phyloP scores from a whole-genome alignment of 2,888 invertebrate genomes.

The Galeopsomyia nigrocyanea region DNA sequence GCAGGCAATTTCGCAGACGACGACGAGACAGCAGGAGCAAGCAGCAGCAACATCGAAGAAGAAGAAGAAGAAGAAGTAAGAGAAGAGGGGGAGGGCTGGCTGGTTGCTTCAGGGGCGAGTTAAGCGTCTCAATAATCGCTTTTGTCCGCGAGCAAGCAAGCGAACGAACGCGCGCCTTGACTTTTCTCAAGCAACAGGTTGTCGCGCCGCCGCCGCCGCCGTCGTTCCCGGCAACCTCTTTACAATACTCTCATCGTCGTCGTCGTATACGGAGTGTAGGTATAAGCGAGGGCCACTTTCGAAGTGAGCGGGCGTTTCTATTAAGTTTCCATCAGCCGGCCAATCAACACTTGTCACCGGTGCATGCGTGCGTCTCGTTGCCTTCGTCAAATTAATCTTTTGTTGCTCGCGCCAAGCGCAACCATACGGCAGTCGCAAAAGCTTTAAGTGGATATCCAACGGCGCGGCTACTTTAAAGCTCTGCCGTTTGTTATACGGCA shows the following conservation, averaged over 20 bases:
- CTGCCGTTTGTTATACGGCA: conserved; percentile 4
- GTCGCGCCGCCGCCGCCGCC: conserved; percentile 24
- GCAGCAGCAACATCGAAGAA: background rate
- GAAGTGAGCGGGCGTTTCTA: conserved; percentile 17
- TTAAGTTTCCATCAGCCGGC: conserved; percentile 18
- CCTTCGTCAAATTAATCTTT: conserved; percentile 22
- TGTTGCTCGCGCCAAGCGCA: background rate
- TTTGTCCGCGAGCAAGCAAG: conserved; percentile 18
- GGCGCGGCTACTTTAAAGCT: conserved; percentile 20
- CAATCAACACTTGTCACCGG: conserved; percentile 43
- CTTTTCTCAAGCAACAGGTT: conserved; percentile 46
- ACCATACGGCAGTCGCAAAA: background rate
- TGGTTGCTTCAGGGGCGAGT: background rate
- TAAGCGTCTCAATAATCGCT: conserved; percentile 45
- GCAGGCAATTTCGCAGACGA: too few species aligned
- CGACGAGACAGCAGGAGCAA: too few species aligned
- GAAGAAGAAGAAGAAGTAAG: background rate
- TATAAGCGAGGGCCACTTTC: background rate
- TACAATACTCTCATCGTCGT: background rate
- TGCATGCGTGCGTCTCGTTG: background rate
- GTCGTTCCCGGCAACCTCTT: conserved; percentile 26
- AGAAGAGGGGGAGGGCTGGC: background rate
- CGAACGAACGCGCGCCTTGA: conserved; percentile 5
- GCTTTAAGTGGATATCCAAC: conserved; percentile 2
- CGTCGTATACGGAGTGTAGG: too few species aligned